These are phyloP conservation scores for Hydra vulgaris DNA, from an alignment of 30 jellyfish, hydroid and myxozoan species.

Conservation along the genomic window DNA sequence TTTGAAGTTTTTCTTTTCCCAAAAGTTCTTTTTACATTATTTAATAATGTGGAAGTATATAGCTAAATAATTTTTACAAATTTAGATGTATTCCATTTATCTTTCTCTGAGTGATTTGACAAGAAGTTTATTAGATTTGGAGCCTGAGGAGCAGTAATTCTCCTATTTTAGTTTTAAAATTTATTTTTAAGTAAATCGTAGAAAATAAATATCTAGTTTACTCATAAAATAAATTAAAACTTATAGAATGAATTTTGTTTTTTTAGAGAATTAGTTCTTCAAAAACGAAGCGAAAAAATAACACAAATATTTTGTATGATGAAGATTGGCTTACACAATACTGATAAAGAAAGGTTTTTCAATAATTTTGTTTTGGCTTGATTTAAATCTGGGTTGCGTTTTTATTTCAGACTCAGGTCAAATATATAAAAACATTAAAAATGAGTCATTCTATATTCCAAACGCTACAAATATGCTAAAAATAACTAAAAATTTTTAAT, in stretches of 20 bases:
- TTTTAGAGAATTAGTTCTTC: constrained; percentile 22
- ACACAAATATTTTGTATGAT: constrained; percentile 12
- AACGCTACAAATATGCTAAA: too few species aligned
- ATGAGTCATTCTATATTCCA: too few species aligned
- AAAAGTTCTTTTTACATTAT: too few species aligned
- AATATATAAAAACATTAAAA: too few species aligned
- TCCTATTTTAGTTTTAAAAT: not conserved
- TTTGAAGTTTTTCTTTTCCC: not conserved
- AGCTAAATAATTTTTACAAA: not conserved
- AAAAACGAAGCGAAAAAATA: constrained; percentile 14
- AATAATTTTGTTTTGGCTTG: too few species aligned
- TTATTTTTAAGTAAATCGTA: too few species aligned
- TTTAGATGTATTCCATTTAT: constrained; percentile 20
- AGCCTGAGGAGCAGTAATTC: constrained; percentile 19
- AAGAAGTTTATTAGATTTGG: constrained; percentile 5
- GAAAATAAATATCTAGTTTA: not conserved
- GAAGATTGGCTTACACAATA: constrained; percentile 17
- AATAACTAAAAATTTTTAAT: too few species aligned
- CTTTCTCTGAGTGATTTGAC: constrained; percentile 23
- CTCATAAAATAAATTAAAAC: not conserved
- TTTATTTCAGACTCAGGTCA: too few species aligned
- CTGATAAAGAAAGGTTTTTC: not conserved
- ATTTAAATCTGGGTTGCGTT: too few species aligned
- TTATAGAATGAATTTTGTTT: not conserved
- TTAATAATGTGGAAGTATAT: too few species aligned